Evolutionary conservation across 2,113 vertebrate genomes (phyloP).

Genomic region (Crotalus viridis): DNA sequence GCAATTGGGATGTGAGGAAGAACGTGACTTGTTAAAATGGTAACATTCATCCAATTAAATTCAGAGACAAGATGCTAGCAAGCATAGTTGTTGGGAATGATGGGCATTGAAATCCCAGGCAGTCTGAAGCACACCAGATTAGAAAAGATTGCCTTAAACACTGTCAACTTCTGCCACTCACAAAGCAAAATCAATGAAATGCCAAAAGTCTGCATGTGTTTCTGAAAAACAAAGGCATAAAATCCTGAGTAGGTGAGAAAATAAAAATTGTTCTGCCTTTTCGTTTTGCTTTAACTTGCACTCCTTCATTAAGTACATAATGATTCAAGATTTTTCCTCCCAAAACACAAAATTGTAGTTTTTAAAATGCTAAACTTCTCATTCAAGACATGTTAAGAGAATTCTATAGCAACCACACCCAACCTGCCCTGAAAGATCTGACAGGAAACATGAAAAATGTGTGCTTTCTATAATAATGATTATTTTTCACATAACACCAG

Average conservation of each 20-base stretch:
- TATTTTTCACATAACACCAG: slow-evolving; percentile 76
- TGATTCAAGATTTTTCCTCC: slow-evolving; percentile 36
- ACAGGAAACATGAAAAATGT: slow-evolving; percentile 70
- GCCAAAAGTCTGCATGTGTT: background rate
- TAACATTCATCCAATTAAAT: background rate
- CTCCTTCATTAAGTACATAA: slow-evolving; percentile 36
- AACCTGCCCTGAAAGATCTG: slow-evolving; percentile 69
- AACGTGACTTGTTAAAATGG: background rate
- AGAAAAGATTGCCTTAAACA: background rate
- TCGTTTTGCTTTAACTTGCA: slow-evolving; percentile 47
- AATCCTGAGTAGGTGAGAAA: background rate
- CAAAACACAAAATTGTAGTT: slow-evolving; percentile 44
- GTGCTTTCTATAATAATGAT: slow-evolving; percentile 70
- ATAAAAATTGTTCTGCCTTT: background rate
- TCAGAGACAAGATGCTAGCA: background rate
- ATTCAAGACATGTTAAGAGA: slow-evolving; percentile 59
- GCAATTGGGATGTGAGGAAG: background rate
- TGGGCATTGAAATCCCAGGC: background rate
- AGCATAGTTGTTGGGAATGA: background rate
- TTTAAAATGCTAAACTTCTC: slow-evolving; percentile 52
- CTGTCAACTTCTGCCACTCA: background rate
- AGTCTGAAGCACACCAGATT: background rate
- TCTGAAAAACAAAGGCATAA: background rate
- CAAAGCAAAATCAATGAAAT: background rate
- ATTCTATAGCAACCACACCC: slow-evolving; percentile 59